Percentiles rank a stretch among this genome's conserved stretches.
Evolutionary conservation across 2,113 vertebrate species (phyloP).

Genomic region (Phainopepla nitens): DNA sequence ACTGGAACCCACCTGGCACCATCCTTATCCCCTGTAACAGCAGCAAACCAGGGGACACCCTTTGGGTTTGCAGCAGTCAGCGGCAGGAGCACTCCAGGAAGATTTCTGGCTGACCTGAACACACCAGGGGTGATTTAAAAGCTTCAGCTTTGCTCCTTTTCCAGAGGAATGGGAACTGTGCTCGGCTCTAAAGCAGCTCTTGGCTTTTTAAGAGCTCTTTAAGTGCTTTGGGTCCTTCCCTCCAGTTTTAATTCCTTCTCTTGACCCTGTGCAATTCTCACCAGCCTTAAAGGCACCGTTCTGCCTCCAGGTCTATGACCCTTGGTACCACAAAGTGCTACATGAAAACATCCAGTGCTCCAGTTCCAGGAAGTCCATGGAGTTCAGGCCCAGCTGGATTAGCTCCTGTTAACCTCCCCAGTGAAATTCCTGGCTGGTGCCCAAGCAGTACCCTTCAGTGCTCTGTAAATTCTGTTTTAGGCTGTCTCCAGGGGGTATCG

Average conservation of each 20-base stretch:
- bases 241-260: neutral
- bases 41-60: neutral
- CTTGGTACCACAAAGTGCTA: neutral
- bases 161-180: neutral
- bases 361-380: neutral
- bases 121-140: neutral
- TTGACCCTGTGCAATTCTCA: neutral
- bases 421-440: neutral
- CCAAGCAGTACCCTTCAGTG: neutral
- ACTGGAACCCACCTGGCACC: neutral
- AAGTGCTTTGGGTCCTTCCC: neutral
- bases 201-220: accelerated
- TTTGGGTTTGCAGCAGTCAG: neutral
- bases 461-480: neutral
- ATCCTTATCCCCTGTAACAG: neutral
- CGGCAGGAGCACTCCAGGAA: neutral
- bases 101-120: neutral
- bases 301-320: neutral
- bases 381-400: neutral
- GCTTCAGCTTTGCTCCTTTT: neutral
- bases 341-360: neutral
- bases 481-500: neutral
- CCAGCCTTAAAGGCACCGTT: neutral
- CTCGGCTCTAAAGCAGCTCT: neutral
- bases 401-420: neutral